Conservation (phyloP, 2,113 vertebrate genomes). For the Cephalopterus ornatus region DNA sequence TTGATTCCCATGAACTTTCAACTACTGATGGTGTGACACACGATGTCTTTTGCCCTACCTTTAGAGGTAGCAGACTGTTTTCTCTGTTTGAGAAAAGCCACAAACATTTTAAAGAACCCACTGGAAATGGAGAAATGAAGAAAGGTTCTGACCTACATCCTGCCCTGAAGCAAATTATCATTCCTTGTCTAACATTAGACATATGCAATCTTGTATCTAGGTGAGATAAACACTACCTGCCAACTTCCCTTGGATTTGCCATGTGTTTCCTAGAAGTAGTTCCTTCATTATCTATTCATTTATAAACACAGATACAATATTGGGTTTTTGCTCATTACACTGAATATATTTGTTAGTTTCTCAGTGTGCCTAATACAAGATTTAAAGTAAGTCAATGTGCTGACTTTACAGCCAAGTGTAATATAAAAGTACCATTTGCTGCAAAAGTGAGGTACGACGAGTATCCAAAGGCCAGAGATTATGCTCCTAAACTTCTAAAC, state of each 20-base stretch:
- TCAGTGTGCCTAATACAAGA: fast-evolving
- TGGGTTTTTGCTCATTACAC: neutral
- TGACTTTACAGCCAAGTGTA: neutral
- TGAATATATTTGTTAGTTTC: neutral
- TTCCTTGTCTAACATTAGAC: neutral
- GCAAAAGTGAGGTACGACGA: neutral
- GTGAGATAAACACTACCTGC: neutral
- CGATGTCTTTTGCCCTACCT: neutral
- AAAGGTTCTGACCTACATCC: neutral
- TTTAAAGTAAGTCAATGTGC: neutral
- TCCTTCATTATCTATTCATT: neutral
- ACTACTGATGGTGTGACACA: neutral
- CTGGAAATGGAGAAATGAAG: neutral
- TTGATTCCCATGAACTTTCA: neutral
- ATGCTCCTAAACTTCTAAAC: neutral
- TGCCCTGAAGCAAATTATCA: neutral
- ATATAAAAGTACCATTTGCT: neutral
- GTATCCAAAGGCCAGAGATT: neutral
- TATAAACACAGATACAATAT: neutral
- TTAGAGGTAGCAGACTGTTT: neutral
- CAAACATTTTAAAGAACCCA: neutral
- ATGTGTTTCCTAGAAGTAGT: neutral
- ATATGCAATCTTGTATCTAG: neutral
- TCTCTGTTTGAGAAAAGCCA: neutral
- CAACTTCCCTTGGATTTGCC: neutral